Evolutionary conservation across 2,888 invertebrate genomes (phyloP).

Genomic region (Shargacucullia verbasci): DNA sequence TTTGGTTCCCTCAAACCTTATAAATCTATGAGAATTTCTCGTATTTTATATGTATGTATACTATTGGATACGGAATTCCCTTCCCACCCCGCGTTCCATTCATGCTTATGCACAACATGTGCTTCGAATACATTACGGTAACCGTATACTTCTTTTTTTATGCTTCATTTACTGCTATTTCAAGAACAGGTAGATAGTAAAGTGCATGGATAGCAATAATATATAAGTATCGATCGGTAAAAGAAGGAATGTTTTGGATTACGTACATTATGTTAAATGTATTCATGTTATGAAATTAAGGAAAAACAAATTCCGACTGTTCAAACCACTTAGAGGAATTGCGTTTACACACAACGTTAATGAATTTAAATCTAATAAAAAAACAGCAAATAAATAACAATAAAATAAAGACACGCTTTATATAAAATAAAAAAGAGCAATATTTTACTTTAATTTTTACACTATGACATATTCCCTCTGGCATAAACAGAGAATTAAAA

Average conservation of each 20-base stretch:
- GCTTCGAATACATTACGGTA: conserved; percentile 53
- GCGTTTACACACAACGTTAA: too few species aligned
- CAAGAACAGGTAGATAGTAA: conserved; percentile 27
- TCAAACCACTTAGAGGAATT: not conserved
- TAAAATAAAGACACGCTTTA: too few species aligned
- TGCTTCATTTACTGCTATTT: conserved; percentile 48
- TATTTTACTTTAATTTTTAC: too few species aligned
- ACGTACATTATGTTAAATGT: too few species aligned
- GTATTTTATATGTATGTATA: conserved; percentile 22
- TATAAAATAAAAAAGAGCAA: too few species aligned
- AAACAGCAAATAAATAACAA: too few species aligned
- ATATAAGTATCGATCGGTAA: too few species aligned
- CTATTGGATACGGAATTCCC: conserved; percentile 25
- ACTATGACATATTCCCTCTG: too few species aligned
- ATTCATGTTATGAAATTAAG: too few species aligned
- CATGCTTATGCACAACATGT: conserved; percentile 51
- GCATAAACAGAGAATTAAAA: conserved; percentile 8
- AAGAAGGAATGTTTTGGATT: not conserved
- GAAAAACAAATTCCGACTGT: not conserved
- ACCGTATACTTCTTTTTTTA: conserved; percentile 52
- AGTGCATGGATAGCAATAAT: conserved; percentile 13
- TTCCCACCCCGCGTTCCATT: conserved; percentile 36
- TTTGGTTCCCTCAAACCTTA: conserved; percentile 18
- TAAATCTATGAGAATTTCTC: conserved; percentile 16
- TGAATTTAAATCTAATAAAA: too few species aligned